Evolutionary conservation across 2,797 vertebrate species (phyloP), one percentile per base, ranked within the genome.

Genomic region (Gastrophryne carolinensis): DNA sequence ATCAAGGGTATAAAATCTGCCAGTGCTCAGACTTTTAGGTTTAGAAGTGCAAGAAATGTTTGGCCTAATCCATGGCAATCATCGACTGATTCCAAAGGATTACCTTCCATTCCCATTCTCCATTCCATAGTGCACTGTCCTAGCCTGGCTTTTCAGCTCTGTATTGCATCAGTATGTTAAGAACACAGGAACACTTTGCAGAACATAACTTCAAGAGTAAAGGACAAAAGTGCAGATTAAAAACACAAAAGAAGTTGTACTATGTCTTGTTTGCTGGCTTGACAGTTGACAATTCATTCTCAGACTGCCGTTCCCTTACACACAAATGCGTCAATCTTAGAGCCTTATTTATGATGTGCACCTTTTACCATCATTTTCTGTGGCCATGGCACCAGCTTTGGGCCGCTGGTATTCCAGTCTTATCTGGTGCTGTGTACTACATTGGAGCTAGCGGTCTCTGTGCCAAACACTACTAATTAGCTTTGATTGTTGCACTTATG

Each of bases 81-180:
- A 70, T 70, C 66, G 49, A 70, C 58, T 27, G 74, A 77, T 70
- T 77, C 74, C 58, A 64, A 56, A 49, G 67, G 74, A 77, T 77
- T 70, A 77, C 64, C 66, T 70, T 71, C 57, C 50, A 71, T 76
- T 76, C 50, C 65, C 47, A n/a, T n/a, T n/a, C n/a, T n/a, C n/a
- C n/a, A n/a, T n/a, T n/a, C n/a, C n/a, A n/a, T n/a, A n/a, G 13
- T 56, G 49, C 65, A 35, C 8, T 70, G 57, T 53, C 69, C 44
- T 63, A 19, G 26, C 47, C 52, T 68, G 7, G 26, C 37, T 56
- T 62, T 56, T 44, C 15, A 30, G 17, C 54, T 41, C 57, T 75
- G 44, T 69, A 27, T 61, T 32, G 5, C 4, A 41, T 67, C 23
- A 67, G 49, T 34, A 67, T 41, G 26, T 57, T n/a, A 69, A 39